These are phyloP conservation scores for Drosophila ficusphila DNA, from an alignment of 1,140 invertebrate genomes.

Conservation along the genomic window DNA sequence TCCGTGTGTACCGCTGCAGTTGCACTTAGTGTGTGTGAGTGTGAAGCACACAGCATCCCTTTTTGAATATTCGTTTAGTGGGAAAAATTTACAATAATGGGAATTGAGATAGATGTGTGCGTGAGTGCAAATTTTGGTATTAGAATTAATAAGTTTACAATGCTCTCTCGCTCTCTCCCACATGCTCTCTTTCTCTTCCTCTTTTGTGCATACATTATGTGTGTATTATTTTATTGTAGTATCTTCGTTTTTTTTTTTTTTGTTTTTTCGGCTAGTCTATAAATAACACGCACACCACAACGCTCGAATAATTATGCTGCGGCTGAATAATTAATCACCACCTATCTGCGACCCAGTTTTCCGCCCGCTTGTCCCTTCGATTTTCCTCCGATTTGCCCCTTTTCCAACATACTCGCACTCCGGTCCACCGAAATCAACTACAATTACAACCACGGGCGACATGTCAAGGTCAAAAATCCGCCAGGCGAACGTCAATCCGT, in stretches of 20 bases:
- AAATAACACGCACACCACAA: slow-evolving; percentile 38
- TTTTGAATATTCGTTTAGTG: background rate
- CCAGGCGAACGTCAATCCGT: slow-evolving; percentile 39
- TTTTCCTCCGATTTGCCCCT: slow-evolving; percentile 22
- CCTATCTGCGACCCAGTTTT: slow-evolving; percentile 40
- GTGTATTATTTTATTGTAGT: slow-evolving; percentile 43
- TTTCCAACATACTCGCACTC: slow-evolving; percentile 17
- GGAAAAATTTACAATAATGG: background rate
- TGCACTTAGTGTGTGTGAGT: slow-evolving; percentile 4
- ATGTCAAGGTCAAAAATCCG: slow-evolving; percentile 60
- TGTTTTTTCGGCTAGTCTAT: slow-evolving; percentile 37
- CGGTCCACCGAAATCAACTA: slow-evolving; percentile 19
- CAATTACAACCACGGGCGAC: slow-evolving; percentile 37
- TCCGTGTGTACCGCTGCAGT: slow-evolving; percentile 9
- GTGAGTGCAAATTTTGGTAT: slow-evolving; percentile 23
- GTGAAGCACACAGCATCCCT: slow-evolving; percentile 33
- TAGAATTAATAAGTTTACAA: slow-evolving; percentile 45
- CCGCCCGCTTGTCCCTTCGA: background rate
- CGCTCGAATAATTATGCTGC: slow-evolving; percentile 40
- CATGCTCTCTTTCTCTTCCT: slow-evolving; percentile 1
- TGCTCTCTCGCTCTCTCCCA: slow-evolving; percentile 2
- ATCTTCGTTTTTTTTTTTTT: slow-evolving; percentile 3
- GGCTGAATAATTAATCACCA: slow-evolving; percentile 45
- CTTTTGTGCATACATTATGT: slow-evolving; percentile 22
- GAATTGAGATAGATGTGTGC: no score